These are phyloP conservation scores for Popillia japonica DNA, from an alignment of 1,140 invertebrate genomes.

Conservation along the genomic window DNA sequence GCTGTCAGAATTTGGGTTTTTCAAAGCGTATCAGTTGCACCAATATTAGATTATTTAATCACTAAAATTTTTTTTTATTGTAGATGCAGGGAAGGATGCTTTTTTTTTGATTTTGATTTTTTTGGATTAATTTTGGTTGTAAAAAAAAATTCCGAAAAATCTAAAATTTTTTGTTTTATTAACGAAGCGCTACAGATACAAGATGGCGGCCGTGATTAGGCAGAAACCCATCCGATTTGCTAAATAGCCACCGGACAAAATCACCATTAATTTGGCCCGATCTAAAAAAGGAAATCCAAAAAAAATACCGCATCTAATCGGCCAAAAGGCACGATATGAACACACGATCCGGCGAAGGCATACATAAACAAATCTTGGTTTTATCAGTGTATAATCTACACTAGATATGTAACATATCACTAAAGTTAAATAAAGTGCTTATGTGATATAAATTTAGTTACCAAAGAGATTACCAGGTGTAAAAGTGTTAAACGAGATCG, in stretches of 20 bases:
- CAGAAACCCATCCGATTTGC: no score
- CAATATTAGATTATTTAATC: no score
- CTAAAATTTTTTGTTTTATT: neutral
- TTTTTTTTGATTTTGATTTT: no score
- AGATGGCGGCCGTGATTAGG: neutral
- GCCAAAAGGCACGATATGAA: neutral
- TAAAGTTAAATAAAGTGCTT: conserved; percentile 34
- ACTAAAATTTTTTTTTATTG: no score
- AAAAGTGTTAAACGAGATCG: conserved; percentile 6
- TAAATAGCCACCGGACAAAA: no score
- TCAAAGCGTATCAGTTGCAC: no score
- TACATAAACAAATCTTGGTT: conserved; percentile 17
- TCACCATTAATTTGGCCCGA: no score
- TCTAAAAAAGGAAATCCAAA: neutral
- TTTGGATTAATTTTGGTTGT: no score
- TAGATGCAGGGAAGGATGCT: no score
- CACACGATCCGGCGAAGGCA: neutral
- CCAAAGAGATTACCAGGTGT: conserved; percentile 30
- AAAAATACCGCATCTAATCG: neutral
- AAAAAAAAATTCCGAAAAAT: neutral
- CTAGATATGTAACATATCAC: conserved; percentile 31
- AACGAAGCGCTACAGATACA: neutral
- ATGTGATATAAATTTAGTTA: conserved; percentile 35
- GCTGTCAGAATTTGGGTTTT: no score
- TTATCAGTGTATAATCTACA: conserved; percentile 30